Percentiles rank a stretch among this genome's conserved stretches.
phyloP scores from a whole-genome alignment of 2,797 vertebrate species.

The Molossus alvarezi region DNA sequence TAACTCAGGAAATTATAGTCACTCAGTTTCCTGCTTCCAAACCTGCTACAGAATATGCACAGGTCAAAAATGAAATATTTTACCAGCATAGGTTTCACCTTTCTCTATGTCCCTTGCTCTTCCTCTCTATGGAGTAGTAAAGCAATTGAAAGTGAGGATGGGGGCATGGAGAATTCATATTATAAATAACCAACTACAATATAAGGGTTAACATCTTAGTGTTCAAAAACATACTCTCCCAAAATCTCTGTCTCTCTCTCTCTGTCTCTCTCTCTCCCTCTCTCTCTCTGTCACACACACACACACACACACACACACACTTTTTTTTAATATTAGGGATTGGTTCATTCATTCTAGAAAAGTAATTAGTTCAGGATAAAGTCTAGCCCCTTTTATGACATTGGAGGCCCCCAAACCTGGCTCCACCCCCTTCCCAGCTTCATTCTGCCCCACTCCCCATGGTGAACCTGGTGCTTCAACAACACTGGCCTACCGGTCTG shows the following conservation, averaged over 20 bases:
- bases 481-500: neutral
- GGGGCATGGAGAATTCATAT: neutral
- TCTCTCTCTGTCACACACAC: too few species aligned
- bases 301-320: neutral
- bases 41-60: neutral
- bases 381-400: neutral
- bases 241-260: neutral
- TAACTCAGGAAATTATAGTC: constrained; percentile 4
- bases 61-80: neutral
- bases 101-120: neutral
- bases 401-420: neutral
- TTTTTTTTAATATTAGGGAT: neutral
- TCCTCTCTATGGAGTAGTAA: neutral
- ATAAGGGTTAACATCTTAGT: neutral
- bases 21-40: neutral
- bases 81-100: neutral
- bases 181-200: neutral
- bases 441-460: neutral
- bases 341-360: constrained; percentile 40
- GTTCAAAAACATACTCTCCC: neutral
- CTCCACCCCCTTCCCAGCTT: neutral
- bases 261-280: neutral
- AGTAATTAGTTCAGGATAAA: neutral
- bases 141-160: neutral
- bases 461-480: neutral